These are phyloP conservation scores for Oscheius sp. DNA, from an alignment of 2,888 invertebrate species.

Conservation along the genomic window DNA sequence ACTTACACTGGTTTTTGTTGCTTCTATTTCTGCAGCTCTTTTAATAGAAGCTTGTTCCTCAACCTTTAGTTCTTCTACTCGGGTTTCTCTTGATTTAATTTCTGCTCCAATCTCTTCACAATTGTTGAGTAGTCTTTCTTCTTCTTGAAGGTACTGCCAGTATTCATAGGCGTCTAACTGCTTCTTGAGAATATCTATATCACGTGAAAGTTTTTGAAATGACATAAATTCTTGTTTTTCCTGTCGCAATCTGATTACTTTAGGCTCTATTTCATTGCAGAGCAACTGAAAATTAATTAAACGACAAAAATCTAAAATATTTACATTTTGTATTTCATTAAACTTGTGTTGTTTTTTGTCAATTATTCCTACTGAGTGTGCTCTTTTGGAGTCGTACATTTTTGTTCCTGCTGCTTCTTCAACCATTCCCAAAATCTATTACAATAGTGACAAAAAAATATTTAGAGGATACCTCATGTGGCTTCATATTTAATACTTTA, in stretches of 20 bases:
- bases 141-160: not conserved
- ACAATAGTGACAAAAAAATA: slow-evolving; percentile 35
- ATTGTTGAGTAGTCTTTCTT: not conserved
- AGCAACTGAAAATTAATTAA: too few relatives aligned
- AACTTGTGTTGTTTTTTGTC: slow-evolving; percentile 91
- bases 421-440: slow-evolving; percentile 94
- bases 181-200: slow-evolving; percentile 14
- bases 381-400: slow-evolving; percentile 93
- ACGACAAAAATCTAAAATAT: too few relatives aligned
- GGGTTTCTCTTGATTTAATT: not conserved
- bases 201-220: slow-evolving; percentile 14
- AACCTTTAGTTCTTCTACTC: slow-evolving; percentile 46
- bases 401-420: slow-evolving; percentile 98
- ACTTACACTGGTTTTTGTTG: slow-evolving; percentile 9
- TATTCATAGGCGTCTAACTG: slow-evolving; percentile 21
- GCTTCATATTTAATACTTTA: slow-evolving; percentile 98
- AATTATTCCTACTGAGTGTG: slow-evolving; percentile 84
- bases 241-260: slow-evolving; percentile 83
- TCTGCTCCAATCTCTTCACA: not conserved
- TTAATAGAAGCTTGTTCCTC: slow-evolving; percentile 30
- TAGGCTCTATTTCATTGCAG: slow-evolving; percentile 88
- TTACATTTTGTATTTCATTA: slow-evolving; percentile 77
- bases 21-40: slow-evolving; percentile 32
- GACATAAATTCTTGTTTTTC: slow-evolving; percentile 79
- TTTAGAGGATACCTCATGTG: slow-evolving; percentile 80